phyloP scores from a whole-genome alignment of 2,888 invertebrate genomes.

The Digitonthophagus gazella region DNA sequence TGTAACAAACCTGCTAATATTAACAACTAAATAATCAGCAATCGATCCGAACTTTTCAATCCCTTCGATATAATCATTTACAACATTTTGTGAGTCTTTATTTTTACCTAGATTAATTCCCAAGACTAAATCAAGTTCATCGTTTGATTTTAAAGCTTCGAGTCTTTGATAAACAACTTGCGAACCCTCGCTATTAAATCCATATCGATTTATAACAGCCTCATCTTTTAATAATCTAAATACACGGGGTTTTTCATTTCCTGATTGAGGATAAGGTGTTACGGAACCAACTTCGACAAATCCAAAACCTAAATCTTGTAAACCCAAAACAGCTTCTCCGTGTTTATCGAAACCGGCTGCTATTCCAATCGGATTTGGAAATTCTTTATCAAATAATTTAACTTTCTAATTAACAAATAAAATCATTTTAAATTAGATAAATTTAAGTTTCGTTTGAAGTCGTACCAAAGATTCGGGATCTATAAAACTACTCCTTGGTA shows the following conservation, averaged over 20 bases:
- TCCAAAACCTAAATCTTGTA: slow-evolving; percentile 86
- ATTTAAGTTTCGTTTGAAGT: neutral
- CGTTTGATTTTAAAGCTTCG: slow-evolving; percentile 54
- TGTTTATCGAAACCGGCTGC: slow-evolving; percentile 99
- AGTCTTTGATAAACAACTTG: slow-evolving; percentile 69
- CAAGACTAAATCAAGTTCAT: slow-evolving; percentile 59
- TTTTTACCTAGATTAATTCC: slow-evolving; percentile 98
- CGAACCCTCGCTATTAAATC: slow-evolving; percentile 96
- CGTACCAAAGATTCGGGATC: slow-evolving; percentile 68
- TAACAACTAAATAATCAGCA: slow-evolving; percentile 95
- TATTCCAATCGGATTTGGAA: slow-evolving; percentile 92
- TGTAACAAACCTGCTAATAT: slow-evolving; percentile 72
- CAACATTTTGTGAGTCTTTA: slow-evolving; percentile 73
- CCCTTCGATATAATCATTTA: slow-evolving; percentile 82
- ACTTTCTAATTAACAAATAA: slow-evolving; percentile 58
- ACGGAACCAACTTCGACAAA: slow-evolving; percentile 96
- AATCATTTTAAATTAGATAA: neutral
- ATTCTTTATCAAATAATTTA: slow-evolving; percentile 66
- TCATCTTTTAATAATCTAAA: slow-evolving; percentile 82
- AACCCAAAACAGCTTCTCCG: slow-evolving; percentile 82
- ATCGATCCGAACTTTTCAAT: slow-evolving; percentile 76
- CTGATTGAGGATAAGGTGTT: slow-evolving; percentile 89
- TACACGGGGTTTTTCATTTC: slow-evolving; percentile 90
- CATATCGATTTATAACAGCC: slow-evolving; percentile 92
- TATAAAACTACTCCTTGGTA: slow-evolving; percentile 59